These are phyloP conservation scores for Heptranchias perlo DNA, from an alignment of 2,113 vertebrate species.

Conservation along the genomic window DNA sequence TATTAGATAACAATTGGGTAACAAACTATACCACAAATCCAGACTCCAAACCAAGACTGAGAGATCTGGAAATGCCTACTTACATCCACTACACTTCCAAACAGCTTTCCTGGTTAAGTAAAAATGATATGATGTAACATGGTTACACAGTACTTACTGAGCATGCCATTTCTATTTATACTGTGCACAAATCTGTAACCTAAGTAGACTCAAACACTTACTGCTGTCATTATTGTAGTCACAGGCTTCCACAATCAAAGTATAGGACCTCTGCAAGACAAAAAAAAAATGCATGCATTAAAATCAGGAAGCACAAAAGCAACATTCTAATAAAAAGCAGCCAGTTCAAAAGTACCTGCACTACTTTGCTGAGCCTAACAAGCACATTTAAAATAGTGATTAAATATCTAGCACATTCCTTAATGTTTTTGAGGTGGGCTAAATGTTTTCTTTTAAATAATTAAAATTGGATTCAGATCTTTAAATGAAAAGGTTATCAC, in stretches of 20 bases:
- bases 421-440: neutral
- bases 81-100: neutral
- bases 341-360: neutral
- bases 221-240: conserved; percentile 89
- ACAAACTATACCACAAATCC: neutral
- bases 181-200: conserved; percentile 35
- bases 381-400: neutral
- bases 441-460: neutral
- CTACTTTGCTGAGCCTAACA: neutral
- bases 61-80: neutral
- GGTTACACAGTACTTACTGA: no score
- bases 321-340: neutral
- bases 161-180: neutral
- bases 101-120: neutral
- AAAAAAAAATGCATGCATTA: conserved; percentile 45
- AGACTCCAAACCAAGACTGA: neutral
- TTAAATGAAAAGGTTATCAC: neutral
- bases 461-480: neutral
- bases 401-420: neutral
- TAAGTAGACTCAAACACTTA: conserved; percentile 61
- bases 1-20: no score
- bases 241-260: conserved; percentile 89
- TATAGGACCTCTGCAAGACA: conserved; percentile 89
- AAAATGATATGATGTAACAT: neutral
- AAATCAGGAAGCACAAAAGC: neutral